Conservation (phyloP, 2,888 invertebrate genomes). For the Eilema sororculum region DNA sequence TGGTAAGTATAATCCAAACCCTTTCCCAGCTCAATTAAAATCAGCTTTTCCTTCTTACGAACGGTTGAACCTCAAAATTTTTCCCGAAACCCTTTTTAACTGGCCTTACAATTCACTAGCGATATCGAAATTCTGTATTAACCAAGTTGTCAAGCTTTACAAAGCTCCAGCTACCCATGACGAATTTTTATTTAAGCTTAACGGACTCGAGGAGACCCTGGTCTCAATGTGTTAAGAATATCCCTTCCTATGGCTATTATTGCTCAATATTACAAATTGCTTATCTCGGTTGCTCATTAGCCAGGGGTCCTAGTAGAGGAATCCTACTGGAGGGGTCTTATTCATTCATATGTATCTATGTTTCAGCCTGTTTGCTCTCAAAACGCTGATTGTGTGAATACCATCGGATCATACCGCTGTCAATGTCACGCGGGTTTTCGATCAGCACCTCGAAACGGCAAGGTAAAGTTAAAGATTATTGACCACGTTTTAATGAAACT, state of each 20-base stretch:
- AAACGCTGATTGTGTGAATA: slow-evolving; percentile 82
- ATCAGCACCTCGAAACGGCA: slow-evolving; percentile 80
- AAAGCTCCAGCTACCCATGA: not conserved
- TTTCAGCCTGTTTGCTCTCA: slow-evolving; percentile 78
- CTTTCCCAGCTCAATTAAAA: not conserved
- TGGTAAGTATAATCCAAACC: slow-evolving; percentile 53
- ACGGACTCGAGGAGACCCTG: too few species aligned
- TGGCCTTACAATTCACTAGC: not conserved
- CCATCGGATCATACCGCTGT: slow-evolving; percentile 81
- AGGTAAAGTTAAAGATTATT: slow-evolving; percentile 56
- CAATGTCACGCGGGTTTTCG: slow-evolving; percentile 78
- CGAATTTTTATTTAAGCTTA: too few species aligned
- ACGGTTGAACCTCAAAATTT: not conserved
- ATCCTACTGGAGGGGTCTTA: too few species aligned
- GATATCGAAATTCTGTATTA: not conserved
- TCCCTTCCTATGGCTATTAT: too few species aligned
- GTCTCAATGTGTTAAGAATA: too few species aligned
- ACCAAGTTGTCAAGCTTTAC: too few species aligned
- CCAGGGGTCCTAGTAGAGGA: too few species aligned
- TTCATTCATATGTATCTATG: not conserved
- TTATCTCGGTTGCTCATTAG: too few species aligned
- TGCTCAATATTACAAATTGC: too few species aligned
- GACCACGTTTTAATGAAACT: too few species aligned
- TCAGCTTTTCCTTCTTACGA: too few species aligned
- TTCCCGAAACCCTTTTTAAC: not conserved